phyloP scores from a whole-genome alignment of 2,888 invertebrate species.

The Philaethria dido region DNA sequence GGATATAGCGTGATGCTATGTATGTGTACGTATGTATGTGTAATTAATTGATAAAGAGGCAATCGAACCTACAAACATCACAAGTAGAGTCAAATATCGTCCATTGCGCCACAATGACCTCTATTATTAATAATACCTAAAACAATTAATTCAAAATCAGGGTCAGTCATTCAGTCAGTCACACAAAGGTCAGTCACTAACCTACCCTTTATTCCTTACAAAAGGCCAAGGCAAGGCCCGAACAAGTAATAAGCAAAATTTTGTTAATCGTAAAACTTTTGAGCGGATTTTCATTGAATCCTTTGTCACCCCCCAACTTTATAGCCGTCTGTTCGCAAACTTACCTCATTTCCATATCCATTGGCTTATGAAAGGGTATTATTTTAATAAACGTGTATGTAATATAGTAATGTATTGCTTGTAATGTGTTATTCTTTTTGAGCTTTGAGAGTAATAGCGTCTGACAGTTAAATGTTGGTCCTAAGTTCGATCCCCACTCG shows the following conservation, averaged over 20 bases:
- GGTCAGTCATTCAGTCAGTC: not conserved
- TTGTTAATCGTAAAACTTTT: conserved; percentile 23
- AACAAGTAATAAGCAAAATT: conserved; percentile 18
- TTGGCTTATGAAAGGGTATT: conserved; percentile 10
- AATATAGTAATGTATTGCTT: not conserved
- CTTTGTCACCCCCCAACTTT: conserved; percentile 24
- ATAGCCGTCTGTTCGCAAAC: conserved; percentile 8
- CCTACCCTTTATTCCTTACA: not conserved
- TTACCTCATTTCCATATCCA: conserved; percentile 19
- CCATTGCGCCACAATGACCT: no score
- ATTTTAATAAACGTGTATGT: conserved; percentile 15
- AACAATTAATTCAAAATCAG: no score
- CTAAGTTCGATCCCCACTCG: no score
- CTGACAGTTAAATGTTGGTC: no score
- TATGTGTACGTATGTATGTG: no score
- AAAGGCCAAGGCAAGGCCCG: not conserved
- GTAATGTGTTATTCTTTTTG: not conserved
- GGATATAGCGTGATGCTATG: no score
- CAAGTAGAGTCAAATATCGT: no score
- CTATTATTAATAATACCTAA: no score
- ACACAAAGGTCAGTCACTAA: conserved; percentile 1
- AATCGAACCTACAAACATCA: no score
- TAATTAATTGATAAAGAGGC: no score
- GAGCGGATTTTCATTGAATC: conserved; percentile 26
- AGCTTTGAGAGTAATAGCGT: no score